Evolutionary conservation across 2,113 vertebrate genomes (phyloP).

Genomic region (Cynopterus brachyotis): DNA sequence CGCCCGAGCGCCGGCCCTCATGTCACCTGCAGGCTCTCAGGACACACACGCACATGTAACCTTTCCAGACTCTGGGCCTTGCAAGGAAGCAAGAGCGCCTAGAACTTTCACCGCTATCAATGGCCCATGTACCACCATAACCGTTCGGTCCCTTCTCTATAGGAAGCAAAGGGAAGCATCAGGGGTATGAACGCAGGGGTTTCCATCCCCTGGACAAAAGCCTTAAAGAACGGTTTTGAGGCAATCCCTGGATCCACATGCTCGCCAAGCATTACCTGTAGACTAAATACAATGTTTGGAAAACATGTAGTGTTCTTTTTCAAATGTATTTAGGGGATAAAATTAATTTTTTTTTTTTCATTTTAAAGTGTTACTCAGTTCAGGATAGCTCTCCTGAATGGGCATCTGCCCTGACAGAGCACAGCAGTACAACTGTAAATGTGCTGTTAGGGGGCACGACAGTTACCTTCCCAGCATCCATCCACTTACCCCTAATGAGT

Average conservation of each 20-base stretch:
- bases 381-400: background rate
- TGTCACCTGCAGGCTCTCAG: background rate
- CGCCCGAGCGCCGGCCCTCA: background rate
- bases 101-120: background rate
- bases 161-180: background rate
- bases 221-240: background rate
- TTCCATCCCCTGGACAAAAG: background rate
- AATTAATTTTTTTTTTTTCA: background rate
- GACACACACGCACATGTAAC: background rate
- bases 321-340: background rate
- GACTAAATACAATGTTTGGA: background rate
- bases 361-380: background rate
- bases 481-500: too few relatives aligned
- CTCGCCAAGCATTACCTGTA: background rate
- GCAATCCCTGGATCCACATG: background rate
- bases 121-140: fast-evolving
- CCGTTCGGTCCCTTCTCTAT: background rate
- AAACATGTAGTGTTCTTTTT: background rate
- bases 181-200: too few relatives aligned
- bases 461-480: background rate
- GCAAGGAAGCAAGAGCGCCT: background rate
- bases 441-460: background rate
- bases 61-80: background rate
- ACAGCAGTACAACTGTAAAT: too few relatives aligned
- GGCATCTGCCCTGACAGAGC: background rate